Base-by-base conservation (phyloP, 2,113 vertebrate species). In the Ahaetulla prasina region DNA sequence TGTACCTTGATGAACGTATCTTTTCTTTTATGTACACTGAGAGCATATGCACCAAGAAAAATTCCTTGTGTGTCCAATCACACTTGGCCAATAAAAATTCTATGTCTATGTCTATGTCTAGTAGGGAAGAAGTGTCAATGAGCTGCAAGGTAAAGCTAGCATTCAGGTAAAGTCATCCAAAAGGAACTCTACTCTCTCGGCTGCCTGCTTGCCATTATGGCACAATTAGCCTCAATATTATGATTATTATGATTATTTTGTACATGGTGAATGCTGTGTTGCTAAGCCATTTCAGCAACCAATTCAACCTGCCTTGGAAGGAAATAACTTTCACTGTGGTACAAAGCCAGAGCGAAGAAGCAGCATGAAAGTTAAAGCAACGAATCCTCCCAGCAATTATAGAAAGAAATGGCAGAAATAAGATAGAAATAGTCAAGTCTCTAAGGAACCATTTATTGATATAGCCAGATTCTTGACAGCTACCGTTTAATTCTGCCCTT, bases 341-440 rank as follows among this genome's bases (percentile, higher is more conserved):
- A 27, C 12, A 90, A 85, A 60, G 30, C 74, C 50, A 22, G 20
- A 20, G 30, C 52, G 88, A 86, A 60, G 53, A 57, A 92, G 39
- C n/a, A 84, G 23, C 88, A 86, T 90, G 74, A 92, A 86, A 90
- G 89, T 92, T 92, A 92, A 60, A 92, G 74, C 88, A 45, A 60
- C 10, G 43, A 86, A 27, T 47, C 85, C 53, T 49, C 57, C 53
- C 39, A 54, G 88, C 92, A 89, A 92, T 92, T 92, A 90, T 8
- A 92, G 27, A 27, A 85, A 90, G 53, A 43, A 54, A 89, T 11
- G n/a, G 30, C 85, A 80, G 60, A 86, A 92, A 92, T 85, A 80
- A 54, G 88, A 49, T 89, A 89, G 92, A 92, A 92, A 85, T 86
- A 63, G 57, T 86, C 74, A 85, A 89, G 74, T 89, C 74, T 85